Evolutionary conservation across 2,797 vertebrate species (phyloP).

Genomic region (Coreius guichenoti): DNA sequence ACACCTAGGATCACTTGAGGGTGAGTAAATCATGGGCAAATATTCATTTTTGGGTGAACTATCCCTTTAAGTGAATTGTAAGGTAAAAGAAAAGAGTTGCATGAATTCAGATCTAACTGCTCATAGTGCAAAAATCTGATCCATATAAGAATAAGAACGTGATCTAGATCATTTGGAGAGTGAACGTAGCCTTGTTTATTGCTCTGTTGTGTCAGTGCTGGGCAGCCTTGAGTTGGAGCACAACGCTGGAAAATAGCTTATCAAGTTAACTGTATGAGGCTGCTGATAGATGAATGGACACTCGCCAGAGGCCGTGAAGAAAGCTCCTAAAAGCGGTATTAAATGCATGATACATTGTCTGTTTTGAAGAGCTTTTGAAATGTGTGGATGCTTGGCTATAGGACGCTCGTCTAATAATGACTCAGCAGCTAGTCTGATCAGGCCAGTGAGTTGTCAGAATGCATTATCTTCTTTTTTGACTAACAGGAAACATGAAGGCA

Average conservation of each 20-base stretch:
- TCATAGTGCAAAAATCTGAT: not conserved
- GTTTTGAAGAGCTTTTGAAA: constrained; percentile 7
- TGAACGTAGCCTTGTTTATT: not conserved
- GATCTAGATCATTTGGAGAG: not conserved
- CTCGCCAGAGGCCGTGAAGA: not conserved
- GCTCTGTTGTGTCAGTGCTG: not conserved
- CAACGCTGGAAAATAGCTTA: constrained; percentile 12
- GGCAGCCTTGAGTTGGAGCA: constrained; percentile 6
- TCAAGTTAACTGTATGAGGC: not conserved
- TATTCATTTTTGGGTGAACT: no score
- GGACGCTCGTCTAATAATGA: not conserved
- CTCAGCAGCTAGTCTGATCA: not conserved
- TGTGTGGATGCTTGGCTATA: not conserved
- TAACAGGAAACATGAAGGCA: constrained; percentile 5
- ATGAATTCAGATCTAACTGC: not conserved
- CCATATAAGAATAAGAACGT: not conserved
- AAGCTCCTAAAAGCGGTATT: not conserved
- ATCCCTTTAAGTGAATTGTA: not conserved
- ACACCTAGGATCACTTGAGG: no score
- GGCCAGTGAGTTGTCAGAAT: constrained; percentile 1
- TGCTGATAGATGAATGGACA: constrained; percentile 3
- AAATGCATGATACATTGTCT: not conserved
- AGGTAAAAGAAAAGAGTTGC: not conserved
- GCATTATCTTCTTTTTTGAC: not conserved
- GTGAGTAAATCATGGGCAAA: no score